Percentiles rank a stretch among this genome's conserved stretches.
phyloP scores from a whole-genome alignment of 2,797 vertebrate species.

The Labroides dimidiatus region DNA sequence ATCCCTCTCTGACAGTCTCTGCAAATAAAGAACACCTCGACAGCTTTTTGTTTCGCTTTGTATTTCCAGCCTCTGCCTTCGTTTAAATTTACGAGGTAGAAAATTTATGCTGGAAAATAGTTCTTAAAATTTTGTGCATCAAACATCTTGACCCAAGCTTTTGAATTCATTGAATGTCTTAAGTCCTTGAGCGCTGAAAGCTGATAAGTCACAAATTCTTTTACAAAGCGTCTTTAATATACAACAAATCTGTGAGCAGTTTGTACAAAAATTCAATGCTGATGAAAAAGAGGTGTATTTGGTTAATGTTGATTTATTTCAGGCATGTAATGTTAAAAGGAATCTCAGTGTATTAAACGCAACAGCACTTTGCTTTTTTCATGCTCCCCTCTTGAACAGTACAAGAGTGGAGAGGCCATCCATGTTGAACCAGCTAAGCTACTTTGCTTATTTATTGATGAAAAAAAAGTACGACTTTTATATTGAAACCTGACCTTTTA shows the following conservation, averaged over 20 bases:
- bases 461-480: too few species aligned
- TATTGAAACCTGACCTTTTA: too few species aligned
- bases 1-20: conserved; percentile 66
- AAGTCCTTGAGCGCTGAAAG: conserved; percentile 44
- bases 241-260: conserved; percentile 42
- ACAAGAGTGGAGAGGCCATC: too few species aligned
- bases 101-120: conserved; percentile 43
- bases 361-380: too few species aligned
- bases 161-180: conserved; percentile 31
- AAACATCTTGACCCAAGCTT: conserved; percentile 26
- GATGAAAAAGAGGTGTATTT: conserved; percentile 16
- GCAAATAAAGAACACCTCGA: conserved; percentile 37
- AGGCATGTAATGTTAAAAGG: conserved; percentile 57
- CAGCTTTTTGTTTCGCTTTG: conserved; percentile 49
- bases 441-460: too few species aligned
- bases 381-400: too few species aligned
- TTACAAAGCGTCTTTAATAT: conserved; percentile 58
- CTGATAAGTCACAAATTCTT: conserved; percentile 43
- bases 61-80: conserved; percentile 41
- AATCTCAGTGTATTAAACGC: neutral
- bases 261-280: conserved; percentile 37
- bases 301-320: conserved; percentile 58
- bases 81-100: conserved; percentile 5
- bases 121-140: conserved; percentile 10
- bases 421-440: too few species aligned